Evolutionary conservation across 2,797 vertebrate species (phyloP).

Genomic region (Notolepis coatsorum): DNA sequence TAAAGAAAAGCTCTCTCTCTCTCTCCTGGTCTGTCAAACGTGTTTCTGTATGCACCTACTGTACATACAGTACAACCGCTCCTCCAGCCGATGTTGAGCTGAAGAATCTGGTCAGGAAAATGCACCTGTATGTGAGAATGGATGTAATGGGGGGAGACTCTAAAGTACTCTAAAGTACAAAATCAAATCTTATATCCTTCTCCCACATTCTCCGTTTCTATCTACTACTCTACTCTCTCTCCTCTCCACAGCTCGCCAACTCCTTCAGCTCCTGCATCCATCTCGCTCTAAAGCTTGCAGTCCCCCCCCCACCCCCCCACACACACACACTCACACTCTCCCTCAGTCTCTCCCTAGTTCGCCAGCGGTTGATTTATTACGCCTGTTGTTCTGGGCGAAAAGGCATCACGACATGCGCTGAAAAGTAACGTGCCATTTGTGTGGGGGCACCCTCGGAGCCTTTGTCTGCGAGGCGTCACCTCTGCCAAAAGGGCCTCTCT

Average conservation of each 20-base stretch:
- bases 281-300: conserved; percentile 12
- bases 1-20: conserved; percentile 31
- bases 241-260: conserved; percentile 23
- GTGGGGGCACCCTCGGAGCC: conserved; percentile 52
- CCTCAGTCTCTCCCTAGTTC: background rate
- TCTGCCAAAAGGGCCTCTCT: conserved; percentile 67
- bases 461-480: conserved; percentile 58
- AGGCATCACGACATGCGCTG: conserved; percentile 39
- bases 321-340: background rate
- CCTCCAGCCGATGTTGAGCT: background rate
- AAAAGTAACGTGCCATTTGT: conserved; percentile 40
- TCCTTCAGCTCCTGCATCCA: conserved; percentile 9
- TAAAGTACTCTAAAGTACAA: conserved; percentile 8
- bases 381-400: conserved; percentile 44
- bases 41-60: conserved; percentile 15
- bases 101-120: conserved; percentile 20
- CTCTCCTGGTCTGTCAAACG: conserved; percentile 7
- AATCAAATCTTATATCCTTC: conserved; percentile 7
- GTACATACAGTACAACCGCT: no score
- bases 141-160: conserved; percentile 1
- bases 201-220: background rate
- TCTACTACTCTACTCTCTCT: background rate
- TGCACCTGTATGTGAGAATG: conserved; percentile 6
- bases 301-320: background rate
- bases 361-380: conserved; percentile 62